Percentiles rank a stretch among this genome's conserved stretches.
phyloP scores from a whole-genome alignment of 2,113 vertebrate species.

The Sander lucioperca region DNA sequence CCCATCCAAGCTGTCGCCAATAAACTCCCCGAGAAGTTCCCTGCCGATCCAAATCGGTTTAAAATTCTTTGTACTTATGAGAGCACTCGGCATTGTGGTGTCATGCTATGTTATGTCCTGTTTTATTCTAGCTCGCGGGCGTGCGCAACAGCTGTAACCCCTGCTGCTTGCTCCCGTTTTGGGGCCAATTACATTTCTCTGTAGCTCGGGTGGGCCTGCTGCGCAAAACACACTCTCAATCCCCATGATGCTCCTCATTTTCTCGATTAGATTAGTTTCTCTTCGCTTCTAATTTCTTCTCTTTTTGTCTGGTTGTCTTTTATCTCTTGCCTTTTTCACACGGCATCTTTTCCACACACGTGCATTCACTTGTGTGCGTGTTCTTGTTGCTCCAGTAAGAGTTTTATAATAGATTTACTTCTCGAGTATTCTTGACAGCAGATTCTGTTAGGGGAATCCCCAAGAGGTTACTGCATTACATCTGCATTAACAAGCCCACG shows the following conservation, averaged over 20 bases:
- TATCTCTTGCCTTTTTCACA: background rate
- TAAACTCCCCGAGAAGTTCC: background rate
- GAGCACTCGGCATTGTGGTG: constrained; percentile 15
- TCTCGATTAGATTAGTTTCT: constrained; percentile 8
- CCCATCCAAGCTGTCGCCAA: background rate
- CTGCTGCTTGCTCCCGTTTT: constrained; percentile 40
- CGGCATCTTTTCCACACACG: too few relatives aligned
- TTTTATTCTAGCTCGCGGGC: constrained; percentile 26
- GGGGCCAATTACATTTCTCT: constrained; percentile 47
- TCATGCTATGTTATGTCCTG: background rate
- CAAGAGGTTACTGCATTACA: constrained; percentile 26
- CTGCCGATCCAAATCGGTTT: constrained; percentile 13
- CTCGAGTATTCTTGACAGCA: background rate
- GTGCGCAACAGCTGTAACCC: constrained; percentile 46
- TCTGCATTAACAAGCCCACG: constrained; percentile 12
- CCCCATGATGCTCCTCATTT: constrained; percentile 16
- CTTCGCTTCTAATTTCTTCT: constrained; percentile 14
- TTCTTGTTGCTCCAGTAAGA: background rate
- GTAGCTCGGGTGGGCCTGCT: constrained; percentile 33
- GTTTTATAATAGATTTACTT: constrained; percentile 3
- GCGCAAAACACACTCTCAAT: background rate
- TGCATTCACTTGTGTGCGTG: background rate
- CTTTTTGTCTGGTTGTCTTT: background rate
- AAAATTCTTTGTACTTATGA: constrained; percentile 11
- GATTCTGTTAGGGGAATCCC: constrained; percentile 27